Base-by-base conservation (phyloP, 2,113 vertebrate genomes). In the Macquaria australasica region DNA sequence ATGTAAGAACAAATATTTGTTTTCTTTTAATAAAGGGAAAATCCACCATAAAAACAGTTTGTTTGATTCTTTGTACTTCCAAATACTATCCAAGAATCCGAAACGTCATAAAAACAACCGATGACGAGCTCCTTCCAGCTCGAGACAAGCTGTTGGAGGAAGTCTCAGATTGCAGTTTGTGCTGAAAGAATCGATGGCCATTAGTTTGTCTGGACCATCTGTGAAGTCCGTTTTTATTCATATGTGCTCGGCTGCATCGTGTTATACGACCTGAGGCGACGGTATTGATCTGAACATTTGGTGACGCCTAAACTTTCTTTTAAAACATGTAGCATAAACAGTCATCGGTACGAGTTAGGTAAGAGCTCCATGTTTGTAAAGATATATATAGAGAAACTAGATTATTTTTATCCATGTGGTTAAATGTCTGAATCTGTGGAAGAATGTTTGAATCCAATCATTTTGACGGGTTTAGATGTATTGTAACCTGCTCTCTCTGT, bases 141-240 rank as follows among this genome's bases (percentile, higher is more conserved):
- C 9, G 2, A 28, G 55, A 37, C 41, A 45, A 45, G 55, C 63
- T 73, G 31, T 6, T 21, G 15, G 39, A 1, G 8, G 48, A 90
- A 74, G 51, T 73, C 37, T 81, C 56, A 23, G 20, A 51, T 86
- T 78, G 8, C 83, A 67, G 51, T 73, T 67, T 41, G 66, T 43
- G 28, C 34, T 75, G n/a, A 72, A 81, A 41, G 20, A 60, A 84
- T 89, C 51, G 12, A 91, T 77, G 51, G 28, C 48, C 70, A 87
- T 79, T 73, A 81, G 74, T 50, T 4, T 0, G 37, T 85, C 55
- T 72, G n/a, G 63, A 62, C 73, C 81, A 85, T 87, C 86, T 69
- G 48, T 59, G 14, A 60, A 8, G 64, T 64, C 1, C 28, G 25
- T 56, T 62, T 43, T 84, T 37, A 75, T 68, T 81, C 70, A 58